Evolutionary conservation across 2,888 invertebrate species (phyloP), one percentile per base, ranked within the genome.

Genomic region (Nebria brevicollis): DNA sequence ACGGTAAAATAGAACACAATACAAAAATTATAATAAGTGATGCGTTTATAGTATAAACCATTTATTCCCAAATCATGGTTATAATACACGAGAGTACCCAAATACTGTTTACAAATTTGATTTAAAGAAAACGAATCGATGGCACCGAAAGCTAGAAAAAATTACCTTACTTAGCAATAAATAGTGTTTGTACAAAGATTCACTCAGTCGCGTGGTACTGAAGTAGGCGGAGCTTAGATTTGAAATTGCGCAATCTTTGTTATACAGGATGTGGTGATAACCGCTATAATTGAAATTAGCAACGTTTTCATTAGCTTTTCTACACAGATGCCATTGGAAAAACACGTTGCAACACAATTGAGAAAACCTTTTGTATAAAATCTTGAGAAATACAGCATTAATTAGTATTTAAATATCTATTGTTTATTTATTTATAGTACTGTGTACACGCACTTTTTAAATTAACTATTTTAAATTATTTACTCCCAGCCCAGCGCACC

Each of bases 401-500:
- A 54, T 54, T 54, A 54, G 54, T 54, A 78, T 78, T 78, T 68
- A 26, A 72, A 34, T 72, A 80, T 80, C 77, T 81, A 81, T 81
- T 81, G 80, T 80, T 73, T 73, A 79, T 79, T 80, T 80, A 80
- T 81, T 76, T 81, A 81, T 81, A 81, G 76, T 81, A 81, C 77
- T 73, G 81, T 81, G 81, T 81, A 81, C 81, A 81, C 81, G 81
- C 81, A 81, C 81, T 81, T 81, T 73, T 73, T 75, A 80, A 75
- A 75, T 80, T 75, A 80, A 81, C 73, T 81, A 81, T 72, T 76
- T 76, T 79, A 79, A 81, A 81, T 68, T 72, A 81, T 75, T 66
- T 54, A 64, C 26, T 75, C 83, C 82, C 82, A 83, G 83, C 82
- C 84, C 84, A 84, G 83, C 82, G 82, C 77, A 83, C 54, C 82